Evolutionary conservation across 2,888 invertebrate genomes (phyloP).

Genomic region (Philhelius pedissequus): DNA sequence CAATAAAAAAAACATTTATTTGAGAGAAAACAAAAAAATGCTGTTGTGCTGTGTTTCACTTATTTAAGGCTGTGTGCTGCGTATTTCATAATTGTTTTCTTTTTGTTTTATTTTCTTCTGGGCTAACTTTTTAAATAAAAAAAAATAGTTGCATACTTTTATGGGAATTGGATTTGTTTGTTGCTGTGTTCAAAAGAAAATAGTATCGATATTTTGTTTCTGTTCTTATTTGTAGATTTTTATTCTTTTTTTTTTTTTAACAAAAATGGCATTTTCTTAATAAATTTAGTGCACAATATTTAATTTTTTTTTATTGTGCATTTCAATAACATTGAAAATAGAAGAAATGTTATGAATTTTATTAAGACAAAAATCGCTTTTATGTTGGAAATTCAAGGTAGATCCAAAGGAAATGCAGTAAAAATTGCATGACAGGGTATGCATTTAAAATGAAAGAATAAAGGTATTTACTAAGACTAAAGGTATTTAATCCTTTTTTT

Average conservation of each 20-base stretch:
- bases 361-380: not conserved
- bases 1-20: constrained; percentile 44
- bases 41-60: constrained; percentile 67
- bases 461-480: not conserved
- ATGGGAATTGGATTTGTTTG: constrained; percentile 60
- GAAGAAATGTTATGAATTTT: not conserved
- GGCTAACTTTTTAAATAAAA: constrained; percentile 40
- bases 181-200: constrained; percentile 46
- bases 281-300: constrained; percentile 37
- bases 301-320: not conserved
- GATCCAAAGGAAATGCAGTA: not conserved
- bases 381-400: not conserved
- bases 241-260: not conserved
- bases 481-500: too few relatives aligned
- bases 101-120: constrained; percentile 26
- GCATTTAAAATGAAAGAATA: not conserved
- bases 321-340: not conserved
- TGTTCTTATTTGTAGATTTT: constrained; percentile 45
- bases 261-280: not conserved
- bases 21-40: constrained; percentile 42
- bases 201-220: constrained; percentile 22
- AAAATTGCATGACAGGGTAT: not conserved
- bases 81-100: constrained; percentile 37
- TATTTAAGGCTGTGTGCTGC: constrained; percentile 54
- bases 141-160: not conserved